Percentiles rank a stretch among this genome's conserved stretches.
These are phyloP conservation scores for Rhabdornis inornatus DNA, from an alignment of 2,113 vertebrate genomes.

Conservation along the genomic window DNA sequence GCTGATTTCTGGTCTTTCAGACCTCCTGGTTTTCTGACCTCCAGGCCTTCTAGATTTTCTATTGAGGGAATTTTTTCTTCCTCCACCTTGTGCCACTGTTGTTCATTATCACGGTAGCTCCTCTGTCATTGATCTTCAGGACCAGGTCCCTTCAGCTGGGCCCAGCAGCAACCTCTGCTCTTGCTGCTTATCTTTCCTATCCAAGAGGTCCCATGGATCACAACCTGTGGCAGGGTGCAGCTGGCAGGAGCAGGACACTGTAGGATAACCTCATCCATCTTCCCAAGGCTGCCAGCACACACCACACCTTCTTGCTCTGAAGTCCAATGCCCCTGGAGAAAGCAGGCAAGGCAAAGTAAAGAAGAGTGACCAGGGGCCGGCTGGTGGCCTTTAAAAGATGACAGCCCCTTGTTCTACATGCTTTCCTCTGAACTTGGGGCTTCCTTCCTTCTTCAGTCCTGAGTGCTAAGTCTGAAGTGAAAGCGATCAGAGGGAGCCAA, in stretches of 20 bases:
- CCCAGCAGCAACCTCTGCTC: neutral
- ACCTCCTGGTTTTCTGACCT: neutral
- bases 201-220: neutral
- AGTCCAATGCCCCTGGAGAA: neutral
- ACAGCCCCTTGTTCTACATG: neutral
- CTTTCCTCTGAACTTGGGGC: neutral
- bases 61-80: neutral
- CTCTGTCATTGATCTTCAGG: neutral
- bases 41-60: neutral
- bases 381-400: neutral
- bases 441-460: neutral
- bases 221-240: neutral
- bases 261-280: neutral
- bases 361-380: neutral
- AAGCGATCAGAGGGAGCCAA: neutral
- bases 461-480: neutral
- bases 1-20: neutral
- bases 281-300: neutral
- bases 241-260: neutral
- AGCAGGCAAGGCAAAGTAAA: neutral
- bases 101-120: fast-evolving
- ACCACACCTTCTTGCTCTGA: neutral
- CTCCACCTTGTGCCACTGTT: neutral
- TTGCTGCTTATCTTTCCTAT: neutral
- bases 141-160: neutral